Conservation (phyloP, 2,797 vertebrate species). For the Petrocephalus schoutedeni region DNA sequence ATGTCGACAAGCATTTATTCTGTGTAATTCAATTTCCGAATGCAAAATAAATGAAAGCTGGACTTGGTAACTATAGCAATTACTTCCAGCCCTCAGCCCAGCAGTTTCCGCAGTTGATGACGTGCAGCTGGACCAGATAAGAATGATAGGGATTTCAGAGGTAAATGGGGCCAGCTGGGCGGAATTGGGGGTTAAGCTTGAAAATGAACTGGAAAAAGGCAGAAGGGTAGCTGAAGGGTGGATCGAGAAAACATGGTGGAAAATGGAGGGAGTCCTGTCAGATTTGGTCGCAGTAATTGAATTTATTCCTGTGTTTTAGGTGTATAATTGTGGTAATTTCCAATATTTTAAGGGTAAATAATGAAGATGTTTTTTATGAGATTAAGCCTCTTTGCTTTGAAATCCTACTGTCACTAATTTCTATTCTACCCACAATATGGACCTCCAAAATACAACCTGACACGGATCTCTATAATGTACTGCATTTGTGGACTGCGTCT, state of each 20-base stretch:
- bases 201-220: background rate
- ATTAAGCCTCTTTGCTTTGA: background rate
- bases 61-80: background rate
- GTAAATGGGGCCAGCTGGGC: background rate
- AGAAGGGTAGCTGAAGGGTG: background rate
- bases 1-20: background rate
- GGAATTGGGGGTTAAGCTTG: background rate
- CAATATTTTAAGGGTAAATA: background rate
- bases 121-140: background rate
- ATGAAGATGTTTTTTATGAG: background rate
- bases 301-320: background rate
- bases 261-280: background rate
- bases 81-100: background rate
- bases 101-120: background rate
- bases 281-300: background rate
- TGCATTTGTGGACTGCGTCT: background rate
- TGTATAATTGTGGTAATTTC: conserved; percentile 5
- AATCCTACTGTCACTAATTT: background rate
- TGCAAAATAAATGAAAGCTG: background rate
- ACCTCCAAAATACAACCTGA: background rate
- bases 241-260: background rate
- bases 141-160: background rate
- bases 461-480: background rate
- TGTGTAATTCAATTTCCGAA: background rate
- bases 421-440: background rate